Base-by-base conservation (phyloP, 2,113 vertebrate species). In the Zonotrichia leucophrys region DNA sequence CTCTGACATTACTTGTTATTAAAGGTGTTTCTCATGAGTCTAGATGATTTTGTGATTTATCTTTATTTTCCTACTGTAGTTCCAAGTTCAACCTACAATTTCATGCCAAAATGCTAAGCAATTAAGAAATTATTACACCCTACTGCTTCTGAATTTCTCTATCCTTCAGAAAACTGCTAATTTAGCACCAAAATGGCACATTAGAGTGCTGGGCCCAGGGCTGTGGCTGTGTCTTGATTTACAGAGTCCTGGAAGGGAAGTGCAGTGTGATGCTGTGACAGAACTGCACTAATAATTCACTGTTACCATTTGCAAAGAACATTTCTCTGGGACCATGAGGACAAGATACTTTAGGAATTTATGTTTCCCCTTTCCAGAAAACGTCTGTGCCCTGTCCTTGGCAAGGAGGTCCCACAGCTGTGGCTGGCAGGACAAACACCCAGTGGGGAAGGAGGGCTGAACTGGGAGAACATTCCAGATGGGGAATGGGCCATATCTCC, bases 41-140 rank as follows among this genome's bases (percentile, higher is more conserved):
- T 39, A 50, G 30, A 70, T 72, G 56, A 70, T 67, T 90, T 81
- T 77, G 23, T 89, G 73, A 94, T 87, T 90, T 90, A 68, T 80
- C 42, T 95, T 92, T 83, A 59, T 78, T 93, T 93, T 86, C 47
- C 42, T 37, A 19, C 35, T 15, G 9, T 25, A 78, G 28, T 74
- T 92, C 69, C 49, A 64, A 85, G 60, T 52, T 66, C 39, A 75
- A 46, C 8, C 30, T 56, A 86, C 13, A 75, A 84, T 96, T 89
- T 81, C 52, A 91, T 72, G 66, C 39, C 60, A 94, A 96, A 95
- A 84, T 31, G 68, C 56, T 78, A 92, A 80, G 67, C 69, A 94
- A 87, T 93, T 90, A 95, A 80, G 73, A 92, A 94, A 75, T 39
- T 5, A 84, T 89, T 83, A 78, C 22, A 92, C 56, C n/a, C 42